Evolutionary conservation across 2,888 invertebrate species (phyloP), one percentile per base, ranked within the genome.

Genomic region (Prenolepis imparis): DNA sequence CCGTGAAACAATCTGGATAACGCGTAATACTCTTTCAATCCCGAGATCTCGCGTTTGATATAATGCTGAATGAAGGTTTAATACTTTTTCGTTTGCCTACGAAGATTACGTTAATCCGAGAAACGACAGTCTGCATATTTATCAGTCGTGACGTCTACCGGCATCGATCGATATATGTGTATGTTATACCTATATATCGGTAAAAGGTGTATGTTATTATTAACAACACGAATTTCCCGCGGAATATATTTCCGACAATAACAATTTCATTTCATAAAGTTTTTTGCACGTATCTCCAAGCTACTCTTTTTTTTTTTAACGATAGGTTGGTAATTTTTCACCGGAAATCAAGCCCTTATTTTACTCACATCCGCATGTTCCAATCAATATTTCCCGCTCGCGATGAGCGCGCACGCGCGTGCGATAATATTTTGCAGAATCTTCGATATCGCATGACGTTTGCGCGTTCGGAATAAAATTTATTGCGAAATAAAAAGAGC

Each of bases 361-460:
- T 70, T 77, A 66, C 55, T 77, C 68, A 78, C 44, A 66, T 70
- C 44, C 70, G 44, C 72, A 44, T 70, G 39, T 70, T 70, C 44
- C 78, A 78, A 78, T 80, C 78, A 70, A 80, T 80, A 80, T 70
- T 70, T 59, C 59, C 57, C 52, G 57, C 57, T 67, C 12, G 59
- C 57, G 41, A 70, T 57, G 57, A 41, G 57, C 48, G 77, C 77
- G 52, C 77, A 15, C 44, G 44, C 52, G 52, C n/a, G n/a, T 52
- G 44, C 70, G 72, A 70, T 80, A 80, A 80, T 80, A 70, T 80
- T n/a, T 80, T 80, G 72, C 72, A 70, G 72, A 80, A 80, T 70
- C 44, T 59, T 59, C 44, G 24, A 70, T 70, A 80, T 80, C 70
- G 68, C 44, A 36, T 36, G 70, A 57, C 78, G 57, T 78, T 78